Percentiles rank a stretch among this genome's conserved stretches.
phyloP scores from a whole-genome alignment of 2,888 invertebrate species.

The Perizoma flavofasciatum region DNA sequence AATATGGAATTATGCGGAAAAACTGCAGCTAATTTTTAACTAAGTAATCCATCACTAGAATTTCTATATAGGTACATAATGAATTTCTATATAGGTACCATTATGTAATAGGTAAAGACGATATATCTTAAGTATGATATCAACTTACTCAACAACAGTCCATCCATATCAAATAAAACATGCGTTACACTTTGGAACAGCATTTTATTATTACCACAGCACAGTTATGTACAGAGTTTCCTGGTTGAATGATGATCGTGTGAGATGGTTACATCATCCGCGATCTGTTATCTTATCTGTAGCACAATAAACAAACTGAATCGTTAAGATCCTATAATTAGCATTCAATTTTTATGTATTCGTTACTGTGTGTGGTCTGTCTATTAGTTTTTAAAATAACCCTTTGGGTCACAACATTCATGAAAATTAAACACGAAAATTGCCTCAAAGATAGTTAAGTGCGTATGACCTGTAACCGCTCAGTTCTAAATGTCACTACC shows the following conservation, averaged over 20 bases:
- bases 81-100: too few species aligned
- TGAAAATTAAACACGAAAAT: too few species aligned
- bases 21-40: too few species aligned
- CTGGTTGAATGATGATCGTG: slow-evolving; percentile 5
- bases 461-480: too few species aligned
- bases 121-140: not conserved
- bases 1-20: too few species aligned
- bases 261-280: slow-evolving; percentile 34
- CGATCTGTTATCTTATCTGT: slow-evolving; percentile 41
- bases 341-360: slow-evolving; percentile 4
- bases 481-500: too few species aligned
- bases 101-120: too few species aligned
- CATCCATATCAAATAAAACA: slow-evolving; percentile 78
- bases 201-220: slow-evolving; percentile 49
- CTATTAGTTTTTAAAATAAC: too few species aligned
- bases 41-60: too few species aligned
- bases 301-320: slow-evolving; percentile 12
- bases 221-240: slow-evolving; percentile 19
- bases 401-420: too few species aligned
- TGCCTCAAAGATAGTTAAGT: too few species aligned
- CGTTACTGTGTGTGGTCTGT: not conserved
- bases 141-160: slow-evolving; percentile 70
- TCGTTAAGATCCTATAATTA: slow-evolving; percentile 16
- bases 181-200: slow-evolving; percentile 58
- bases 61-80: too few species aligned